Conservation (phyloP, 2,113 vertebrate species). For the Macrotus californicus region DNA sequence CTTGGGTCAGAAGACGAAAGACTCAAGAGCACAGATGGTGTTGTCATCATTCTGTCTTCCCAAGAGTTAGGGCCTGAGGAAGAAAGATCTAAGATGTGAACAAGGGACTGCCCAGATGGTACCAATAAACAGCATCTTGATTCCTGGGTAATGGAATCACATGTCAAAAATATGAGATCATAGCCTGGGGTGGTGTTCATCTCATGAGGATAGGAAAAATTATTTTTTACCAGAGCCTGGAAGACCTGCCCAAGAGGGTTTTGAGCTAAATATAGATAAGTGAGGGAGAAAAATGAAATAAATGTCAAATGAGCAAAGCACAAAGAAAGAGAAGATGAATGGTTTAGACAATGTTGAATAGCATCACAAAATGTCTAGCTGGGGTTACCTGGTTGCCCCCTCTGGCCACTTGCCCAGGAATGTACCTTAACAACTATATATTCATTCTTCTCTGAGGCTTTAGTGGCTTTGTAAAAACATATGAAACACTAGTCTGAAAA, state of each 20-base stretch:
- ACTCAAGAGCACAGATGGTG: neutral
- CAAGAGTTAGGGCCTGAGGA: neutral
- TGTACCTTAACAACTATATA: neutral
- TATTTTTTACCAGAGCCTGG: neutral
- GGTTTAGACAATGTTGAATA: conserved; percentile 26
- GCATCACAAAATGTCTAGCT: neutral
- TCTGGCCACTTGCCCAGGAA: neutral
- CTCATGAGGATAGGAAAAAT: neutral
- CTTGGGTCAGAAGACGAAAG: neutral
- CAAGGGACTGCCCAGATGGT: neutral
- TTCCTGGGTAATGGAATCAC: conserved; percentile 1
- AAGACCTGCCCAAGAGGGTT: neutral
- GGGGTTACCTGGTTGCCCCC: neutral
- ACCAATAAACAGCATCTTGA: conserved; percentile 13
- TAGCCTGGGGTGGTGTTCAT: neutral
- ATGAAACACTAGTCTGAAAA: conserved; percentile 21
- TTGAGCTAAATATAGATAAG: neutral
- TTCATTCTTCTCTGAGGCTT: neutral
- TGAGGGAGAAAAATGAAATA: neutral
- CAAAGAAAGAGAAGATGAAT: neutral
- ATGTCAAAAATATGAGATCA: conserved; percentile 42
- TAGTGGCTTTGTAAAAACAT: neutral
- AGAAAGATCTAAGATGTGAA: neutral
- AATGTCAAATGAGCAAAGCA: conserved; percentile 35
- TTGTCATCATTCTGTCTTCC: neutral